Evolutionary conservation across 2,888 invertebrate genomes (phyloP), one percentile per base, ranked within the genome.

Genomic region (Apamea sordens): DNA sequence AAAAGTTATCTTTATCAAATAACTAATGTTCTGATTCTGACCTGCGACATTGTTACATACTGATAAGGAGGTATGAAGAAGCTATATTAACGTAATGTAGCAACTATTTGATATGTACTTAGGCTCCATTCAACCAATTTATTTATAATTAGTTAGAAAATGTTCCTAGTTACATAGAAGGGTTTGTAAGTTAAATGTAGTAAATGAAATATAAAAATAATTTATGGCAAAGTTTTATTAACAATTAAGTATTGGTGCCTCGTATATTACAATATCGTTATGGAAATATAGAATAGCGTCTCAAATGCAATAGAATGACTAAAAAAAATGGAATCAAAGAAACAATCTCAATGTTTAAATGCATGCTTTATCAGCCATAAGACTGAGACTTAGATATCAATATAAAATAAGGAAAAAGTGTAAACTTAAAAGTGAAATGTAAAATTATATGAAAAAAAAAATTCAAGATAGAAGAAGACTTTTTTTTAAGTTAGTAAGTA

Each of bases 181-280:
- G n/a, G 71, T 18, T 32, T 69, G 24, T 56, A 47, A 56, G 8
- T n/a, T n/a, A 61, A 41, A 41, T 65, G 36, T 61, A 41, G 15
- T 53, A 73, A 81, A 86, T 72, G 18, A 80, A 78, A 88, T 77
- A 63, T 15, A 76, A 36, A 65, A 73, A 36, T 6, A 80, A 63
- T 73, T 84, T 76, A 83, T 82, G 82, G 80, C 84, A 89, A 85
- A 77, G 79, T 90, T 94, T 92, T 94, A 94, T 93, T 94, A 92
- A 94, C 93, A 95, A 89, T 94, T 94, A 95, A 95, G 95, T 95
- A 95, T 93, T 92, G 90, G 90, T 92, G 95, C 94, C 93, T 93
- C 88, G 77, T 89, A 90, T 80, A 77, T 69, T 90, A 92, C 87
- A 91, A 89, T 88, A 86, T 83, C 73, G 80, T 79, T 86, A 86